Conservation (phyloP, 2,888 invertebrate species). For the Synanthedon formicaeformis region DNA sequence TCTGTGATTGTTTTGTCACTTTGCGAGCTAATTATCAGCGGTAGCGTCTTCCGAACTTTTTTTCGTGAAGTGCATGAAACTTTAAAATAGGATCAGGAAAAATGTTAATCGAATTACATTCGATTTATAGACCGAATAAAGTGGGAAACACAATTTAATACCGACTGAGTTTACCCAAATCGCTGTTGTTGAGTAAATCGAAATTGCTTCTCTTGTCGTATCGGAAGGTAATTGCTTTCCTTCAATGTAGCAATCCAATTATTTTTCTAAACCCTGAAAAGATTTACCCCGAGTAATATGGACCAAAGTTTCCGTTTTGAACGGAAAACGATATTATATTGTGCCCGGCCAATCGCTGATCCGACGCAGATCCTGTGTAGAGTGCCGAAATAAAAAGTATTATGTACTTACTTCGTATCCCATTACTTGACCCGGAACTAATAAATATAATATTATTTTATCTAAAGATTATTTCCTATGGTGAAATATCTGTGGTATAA, state of each 20-base stretch:
- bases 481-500: too few species aligned
- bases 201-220: constrained; percentile 44
- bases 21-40: too few species aligned
- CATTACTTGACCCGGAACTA: neutral
- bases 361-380: neutral
- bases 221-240: constrained; percentile 56
- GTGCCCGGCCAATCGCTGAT: constrained; percentile 3
- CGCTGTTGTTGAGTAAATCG: constrained; percentile 47
- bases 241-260: constrained; percentile 60
- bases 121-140: constrained; percentile 46
- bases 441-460: neutral
- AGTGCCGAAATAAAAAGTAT: neutral
- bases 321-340: constrained; percentile 53
- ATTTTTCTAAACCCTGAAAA: constrained; percentile 61
- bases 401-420: neutral
- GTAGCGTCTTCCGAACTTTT: neutral
- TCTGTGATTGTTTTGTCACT: too few species aligned
- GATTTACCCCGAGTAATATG: constrained; percentile 42
- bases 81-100: constrained; percentile 37
- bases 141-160: constrained; percentile 40
- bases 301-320: constrained; percentile 38
- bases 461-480: neutral
- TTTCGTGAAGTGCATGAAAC: neutral
- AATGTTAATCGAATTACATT: constrained; percentile 37
- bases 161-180: constrained; percentile 48